These are phyloP conservation scores for Addax nasomaculatus DNA, from an alignment of 2,113 vertebrate species.

Conservation along the genomic window DNA sequence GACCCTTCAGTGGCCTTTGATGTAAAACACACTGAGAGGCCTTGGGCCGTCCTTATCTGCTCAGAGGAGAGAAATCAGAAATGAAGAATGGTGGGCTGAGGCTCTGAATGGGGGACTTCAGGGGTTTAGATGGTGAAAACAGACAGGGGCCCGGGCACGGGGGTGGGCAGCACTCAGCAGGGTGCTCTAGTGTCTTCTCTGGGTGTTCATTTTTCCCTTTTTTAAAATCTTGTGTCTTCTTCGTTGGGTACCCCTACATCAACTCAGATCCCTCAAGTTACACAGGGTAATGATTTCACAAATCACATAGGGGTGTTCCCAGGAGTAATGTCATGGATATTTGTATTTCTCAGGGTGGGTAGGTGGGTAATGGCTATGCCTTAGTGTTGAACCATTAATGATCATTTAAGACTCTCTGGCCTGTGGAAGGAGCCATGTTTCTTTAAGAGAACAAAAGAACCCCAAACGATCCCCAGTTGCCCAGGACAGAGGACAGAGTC, in stretches of 20 bases:
- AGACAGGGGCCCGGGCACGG: constrained; percentile 1
- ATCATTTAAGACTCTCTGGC: constrained; percentile 19
- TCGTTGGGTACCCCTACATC: not conserved
- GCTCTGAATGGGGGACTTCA: not conserved
- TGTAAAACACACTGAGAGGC: constrained; percentile 86
- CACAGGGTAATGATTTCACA: constrained; percentile 17
- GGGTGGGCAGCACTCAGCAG: not conserved
- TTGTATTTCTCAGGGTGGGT: constrained; percentile 3
- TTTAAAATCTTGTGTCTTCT: not conserved
- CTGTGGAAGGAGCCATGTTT: constrained; percentile 35
- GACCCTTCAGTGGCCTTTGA: constrained; percentile 84
- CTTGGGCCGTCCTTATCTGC: constrained; percentile 81
- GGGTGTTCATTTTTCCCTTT: not conserved
- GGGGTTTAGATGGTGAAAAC: constrained; percentile 64
- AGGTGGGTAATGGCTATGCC: not conserved
- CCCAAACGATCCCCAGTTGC: constrained; percentile 3
- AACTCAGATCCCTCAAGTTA: not conserved
- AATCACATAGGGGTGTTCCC: not conserved
- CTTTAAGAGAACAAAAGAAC: constrained; percentile 61
- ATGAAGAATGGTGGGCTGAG: constrained; percentile 51
- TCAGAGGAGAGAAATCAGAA: constrained; percentile 77
- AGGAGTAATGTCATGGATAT: not conserved
- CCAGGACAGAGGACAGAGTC: constrained; percentile 1
- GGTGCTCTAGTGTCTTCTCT: not conserved
- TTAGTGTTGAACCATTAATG: not conserved